A percentile compares a stretch with the other conserved stretches of the same genome.
Conservation (phyloP, 2,797 vertebrate species). For the Neosalanx taihuensis region DNA sequence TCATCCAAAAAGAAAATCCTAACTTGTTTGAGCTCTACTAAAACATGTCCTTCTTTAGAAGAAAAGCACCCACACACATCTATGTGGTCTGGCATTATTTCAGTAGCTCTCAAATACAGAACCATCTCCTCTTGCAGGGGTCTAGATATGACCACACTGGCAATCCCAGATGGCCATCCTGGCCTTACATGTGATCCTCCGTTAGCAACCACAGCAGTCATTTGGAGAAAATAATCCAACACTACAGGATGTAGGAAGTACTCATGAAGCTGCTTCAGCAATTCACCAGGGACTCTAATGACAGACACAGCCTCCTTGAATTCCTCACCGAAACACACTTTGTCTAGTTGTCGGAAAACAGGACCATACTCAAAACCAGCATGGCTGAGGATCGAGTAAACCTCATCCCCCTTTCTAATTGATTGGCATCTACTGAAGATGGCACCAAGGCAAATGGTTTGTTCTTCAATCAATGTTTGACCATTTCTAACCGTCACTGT, state of each 20-base stretch:
- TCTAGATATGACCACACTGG: conserved; percentile 71
- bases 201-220: conserved; percentile 69
- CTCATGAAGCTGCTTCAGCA: conserved; percentile 67
- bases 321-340: conserved; percentile 74
- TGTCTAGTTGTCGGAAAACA: conserved; percentile 72
- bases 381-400: conserved; percentile 74
- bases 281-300: conserved; percentile 70
- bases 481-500: conserved; percentile 50
- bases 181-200: conserved; percentile 45
- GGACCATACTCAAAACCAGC: conserved; percentile 82
- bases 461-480: conserved; percentile 64
- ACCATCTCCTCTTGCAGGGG: conserved; percentile 79
- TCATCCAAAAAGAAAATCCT: conserved; percentile 72
- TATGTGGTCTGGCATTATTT: conserved; percentile 66
- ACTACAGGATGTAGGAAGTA: conserved; percentile 83
- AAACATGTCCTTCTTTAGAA: conserved; percentile 69
- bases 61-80: conserved; percentile 85
- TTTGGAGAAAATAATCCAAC: conserved; percentile 85
- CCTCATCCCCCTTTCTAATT: conserved; percentile 59
- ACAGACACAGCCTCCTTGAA: conserved; percentile 78
- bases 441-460: conserved; percentile 60
- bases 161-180: conserved; percentile 79
- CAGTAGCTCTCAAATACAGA: conserved; percentile 76
- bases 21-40: conserved; percentile 78
- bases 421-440: conserved; percentile 72